phyloP scores from a whole-genome alignment of 2,888 invertebrate genomes.

The Drosophila aldrichi region DNA sequence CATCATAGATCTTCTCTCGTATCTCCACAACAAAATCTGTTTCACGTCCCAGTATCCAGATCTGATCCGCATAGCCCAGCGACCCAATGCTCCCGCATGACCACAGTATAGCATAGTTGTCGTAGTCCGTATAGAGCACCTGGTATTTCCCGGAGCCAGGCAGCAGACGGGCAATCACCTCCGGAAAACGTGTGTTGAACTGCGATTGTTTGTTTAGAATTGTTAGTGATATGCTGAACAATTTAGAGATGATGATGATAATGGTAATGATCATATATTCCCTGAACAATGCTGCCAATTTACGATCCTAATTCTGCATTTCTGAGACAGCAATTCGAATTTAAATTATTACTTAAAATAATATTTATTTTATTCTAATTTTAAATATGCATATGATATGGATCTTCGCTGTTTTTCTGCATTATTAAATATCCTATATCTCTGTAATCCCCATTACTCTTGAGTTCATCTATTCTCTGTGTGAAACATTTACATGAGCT shows the following conservation, averaged over 20 bases:
- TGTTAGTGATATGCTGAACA: neutral
- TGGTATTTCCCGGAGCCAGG: conserved; percentile 91
- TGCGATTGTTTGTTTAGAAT: conserved; percentile 60
- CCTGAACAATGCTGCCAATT: neutral
- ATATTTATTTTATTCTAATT: too few species aligned
- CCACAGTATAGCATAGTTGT: conserved; percentile 90
- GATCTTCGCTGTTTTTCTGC: too few species aligned
- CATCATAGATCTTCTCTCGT: conserved; percentile 89
- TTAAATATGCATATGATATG: too few species aligned
- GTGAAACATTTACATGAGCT: too few species aligned
- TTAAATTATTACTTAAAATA: too few species aligned
- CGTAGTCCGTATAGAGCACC: conserved; percentile 90
- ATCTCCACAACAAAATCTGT: conserved; percentile 88
- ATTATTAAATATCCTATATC: neutral
- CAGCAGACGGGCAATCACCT: conserved; percentile 88
- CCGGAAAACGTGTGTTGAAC: conserved; percentile 88
- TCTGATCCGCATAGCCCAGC: conserved; percentile 87
- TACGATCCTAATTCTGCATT: neutral
- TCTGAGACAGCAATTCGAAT: too few species aligned
- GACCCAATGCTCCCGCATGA: conserved; percentile 89
- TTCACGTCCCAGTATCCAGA: conserved; percentile 90
- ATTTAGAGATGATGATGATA: neutral
- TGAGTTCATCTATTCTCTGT: too few species aligned
- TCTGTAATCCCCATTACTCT: too few species aligned
- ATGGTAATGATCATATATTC: neutral